phyloP scores from a whole-genome alignment of 2,113 vertebrate species.

The Mormyrus iriodes region DNA sequence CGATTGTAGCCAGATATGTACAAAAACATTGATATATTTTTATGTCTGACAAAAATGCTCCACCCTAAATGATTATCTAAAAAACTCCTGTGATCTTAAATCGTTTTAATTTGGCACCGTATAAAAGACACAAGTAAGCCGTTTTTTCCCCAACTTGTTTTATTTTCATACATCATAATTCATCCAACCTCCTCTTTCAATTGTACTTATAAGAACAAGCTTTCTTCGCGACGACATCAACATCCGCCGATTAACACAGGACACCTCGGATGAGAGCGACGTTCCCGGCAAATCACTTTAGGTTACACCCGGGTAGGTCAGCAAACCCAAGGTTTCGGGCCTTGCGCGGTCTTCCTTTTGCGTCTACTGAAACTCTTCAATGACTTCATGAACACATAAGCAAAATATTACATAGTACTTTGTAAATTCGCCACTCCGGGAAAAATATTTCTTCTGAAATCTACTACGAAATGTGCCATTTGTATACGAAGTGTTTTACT shows the following conservation, averaged over 20 bases:
- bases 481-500: not conserved
- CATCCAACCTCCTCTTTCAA: not conserved
- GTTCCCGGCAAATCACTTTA: constrained; percentile 69
- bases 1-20: not conserved
- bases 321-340: constrained; percentile 44
- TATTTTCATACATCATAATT: not conserved
- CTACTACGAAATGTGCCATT: not conserved
- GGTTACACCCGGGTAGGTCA: constrained; percentile 64
- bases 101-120: not conserved
- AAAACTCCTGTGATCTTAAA: not conserved
- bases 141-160: not conserved
- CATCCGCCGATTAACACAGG: constrained; percentile 72
- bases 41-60: not conserved
- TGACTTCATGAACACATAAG: not conserved
- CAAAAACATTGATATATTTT: not conserved
- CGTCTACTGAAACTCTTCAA: not conserved
- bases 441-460: not conserved
- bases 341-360: constrained; percentile 25
- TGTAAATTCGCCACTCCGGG: not conserved
- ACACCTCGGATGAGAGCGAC: constrained; percentile 73
- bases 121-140: not conserved
- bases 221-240: constrained; percentile 65
- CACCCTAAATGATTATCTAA: not conserved
- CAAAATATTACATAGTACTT: not conserved
- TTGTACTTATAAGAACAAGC: constrained; percentile 52